Evolutionary conservation across 2,888 invertebrate species (phyloP).

Genomic region (Limenitis camilla): DNA sequence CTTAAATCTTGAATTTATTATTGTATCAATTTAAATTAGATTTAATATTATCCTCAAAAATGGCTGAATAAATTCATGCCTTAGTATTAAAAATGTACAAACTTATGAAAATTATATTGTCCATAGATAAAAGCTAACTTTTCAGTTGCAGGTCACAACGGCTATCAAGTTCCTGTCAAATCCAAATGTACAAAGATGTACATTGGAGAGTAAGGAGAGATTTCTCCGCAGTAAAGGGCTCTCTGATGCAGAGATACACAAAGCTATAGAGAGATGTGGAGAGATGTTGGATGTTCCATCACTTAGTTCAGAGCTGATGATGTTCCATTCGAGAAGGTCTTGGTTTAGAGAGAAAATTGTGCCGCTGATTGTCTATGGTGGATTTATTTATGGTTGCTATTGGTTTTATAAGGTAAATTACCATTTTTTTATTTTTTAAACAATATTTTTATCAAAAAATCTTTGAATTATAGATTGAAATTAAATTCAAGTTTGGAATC

Average conservation of each 20-base stretch:
- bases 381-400: conserved; percentile 85
- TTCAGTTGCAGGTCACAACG: conserved; percentile 80
- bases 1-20: too few relatives aligned
- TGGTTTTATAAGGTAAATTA: conserved; percentile 84
- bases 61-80: too few relatives aligned
- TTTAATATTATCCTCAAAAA: too few relatives aligned
- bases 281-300: conserved; percentile 55
- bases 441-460: too few relatives aligned
- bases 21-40: too few relatives aligned
- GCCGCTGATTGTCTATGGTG: conserved; percentile 83
- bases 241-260: conserved; percentile 81
- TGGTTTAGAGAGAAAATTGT: conserved; percentile 81
- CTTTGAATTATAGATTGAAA: too few relatives aligned
- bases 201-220: conserved; percentile 84
- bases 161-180: conserved; percentile 91
- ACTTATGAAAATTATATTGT: not conserved
- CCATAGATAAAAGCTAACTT: conserved; percentile 12
- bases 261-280: conserved; percentile 81
- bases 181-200: conserved; percentile 85
- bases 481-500: too few relatives aligned
- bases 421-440: too few relatives aligned
- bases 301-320: conserved; percentile 57
- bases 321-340: conserved; percentile 51
- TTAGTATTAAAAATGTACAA: too few relatives aligned
- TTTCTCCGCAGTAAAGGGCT: conserved; percentile 86